Evolutionary conservation across 2,888 invertebrate species (phyloP).

Genomic region (Notocelia uddmanniana): DNA sequence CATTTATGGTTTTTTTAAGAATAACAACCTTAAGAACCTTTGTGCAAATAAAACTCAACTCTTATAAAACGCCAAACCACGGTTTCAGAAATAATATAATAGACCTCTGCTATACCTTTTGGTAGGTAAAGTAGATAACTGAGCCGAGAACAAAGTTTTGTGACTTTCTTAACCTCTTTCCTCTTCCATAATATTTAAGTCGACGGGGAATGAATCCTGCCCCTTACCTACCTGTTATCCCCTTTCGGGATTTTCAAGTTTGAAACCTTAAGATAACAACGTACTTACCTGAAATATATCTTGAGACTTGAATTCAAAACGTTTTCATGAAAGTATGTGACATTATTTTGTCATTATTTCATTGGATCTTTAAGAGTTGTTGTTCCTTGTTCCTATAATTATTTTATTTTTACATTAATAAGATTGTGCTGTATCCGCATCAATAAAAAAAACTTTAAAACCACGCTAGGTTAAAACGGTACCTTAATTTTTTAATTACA

Average conservation of each 20-base stretch:
- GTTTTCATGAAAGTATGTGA: conserved; percentile 6
- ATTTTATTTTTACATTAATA: background rate
- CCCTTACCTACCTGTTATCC: conserved; percentile 58
- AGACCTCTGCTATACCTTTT: too few relatives aligned
- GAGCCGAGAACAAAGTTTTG: background rate
- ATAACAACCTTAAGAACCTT: too few relatives aligned
- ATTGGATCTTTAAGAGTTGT: background rate
- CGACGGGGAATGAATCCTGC: conserved; percentile 62
- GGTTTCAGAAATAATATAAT: too few relatives aligned
- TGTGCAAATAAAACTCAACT: too few relatives aligned
- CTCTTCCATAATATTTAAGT: conserved; percentile 53
- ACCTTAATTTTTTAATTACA: too few relatives aligned
- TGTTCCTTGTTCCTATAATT: background rate
- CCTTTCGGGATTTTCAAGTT: conserved; percentile 53
- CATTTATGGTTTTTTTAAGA: too few relatives aligned
- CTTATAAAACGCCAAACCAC: too few relatives aligned
- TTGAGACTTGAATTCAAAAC: conserved; percentile 30
- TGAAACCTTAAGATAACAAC: conserved; percentile 56
- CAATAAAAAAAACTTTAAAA: too few relatives aligned
- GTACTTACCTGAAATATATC: conserved; percentile 36
- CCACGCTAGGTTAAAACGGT: too few relatives aligned
- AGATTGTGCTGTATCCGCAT: background rate
- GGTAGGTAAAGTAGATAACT: background rate
- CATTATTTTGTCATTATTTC: conserved; percentile 29
- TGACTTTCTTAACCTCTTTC: background rate